phyloP scores from a whole-genome alignment of 1,140 invertebrate genomes.

The Drosophila simulans region DNA sequence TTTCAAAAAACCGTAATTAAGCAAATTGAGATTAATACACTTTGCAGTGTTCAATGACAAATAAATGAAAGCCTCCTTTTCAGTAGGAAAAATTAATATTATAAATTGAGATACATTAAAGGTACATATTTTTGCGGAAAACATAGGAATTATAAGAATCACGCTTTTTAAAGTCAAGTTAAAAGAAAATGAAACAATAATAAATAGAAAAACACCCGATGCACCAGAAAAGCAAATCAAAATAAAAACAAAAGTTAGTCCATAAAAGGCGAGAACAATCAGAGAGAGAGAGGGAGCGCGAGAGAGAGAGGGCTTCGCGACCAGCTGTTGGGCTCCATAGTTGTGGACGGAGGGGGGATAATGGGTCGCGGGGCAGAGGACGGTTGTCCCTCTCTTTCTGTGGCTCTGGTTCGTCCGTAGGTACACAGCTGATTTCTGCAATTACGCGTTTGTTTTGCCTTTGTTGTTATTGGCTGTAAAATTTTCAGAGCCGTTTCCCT shows the following conservation, averaged over 20 bases:
- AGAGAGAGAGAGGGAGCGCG: constrained; percentile 18
- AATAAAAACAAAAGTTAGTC: constrained; percentile 52
- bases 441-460: constrained; percentile 82
- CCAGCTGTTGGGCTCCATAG: constrained; percentile 65
- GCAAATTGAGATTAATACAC: no score
- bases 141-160: no score
- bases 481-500: constrained; percentile 62
- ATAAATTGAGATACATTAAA: no score
- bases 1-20: no score
- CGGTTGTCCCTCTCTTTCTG: constrained; percentile 48
- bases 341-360: constrained; percentile 9
- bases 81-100: no score
- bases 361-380: constrained; percentile 37
- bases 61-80: no score
- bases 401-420: constrained; percentile 59
- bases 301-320: constrained; percentile 21
- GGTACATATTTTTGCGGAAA: no score
- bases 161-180: no score
- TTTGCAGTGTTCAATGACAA: no score
- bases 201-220: neutral
- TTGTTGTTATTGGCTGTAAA: constrained; percentile 64
- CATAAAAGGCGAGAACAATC: constrained; percentile 50
- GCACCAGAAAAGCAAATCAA: constrained; percentile 44
- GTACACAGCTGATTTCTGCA: constrained; percentile 84
- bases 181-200: no score